These are phyloP conservation scores for Caenorhabditis sp. DNA, from an alignment of 2,888 invertebrate species.

Conservation along the genomic window DNA sequence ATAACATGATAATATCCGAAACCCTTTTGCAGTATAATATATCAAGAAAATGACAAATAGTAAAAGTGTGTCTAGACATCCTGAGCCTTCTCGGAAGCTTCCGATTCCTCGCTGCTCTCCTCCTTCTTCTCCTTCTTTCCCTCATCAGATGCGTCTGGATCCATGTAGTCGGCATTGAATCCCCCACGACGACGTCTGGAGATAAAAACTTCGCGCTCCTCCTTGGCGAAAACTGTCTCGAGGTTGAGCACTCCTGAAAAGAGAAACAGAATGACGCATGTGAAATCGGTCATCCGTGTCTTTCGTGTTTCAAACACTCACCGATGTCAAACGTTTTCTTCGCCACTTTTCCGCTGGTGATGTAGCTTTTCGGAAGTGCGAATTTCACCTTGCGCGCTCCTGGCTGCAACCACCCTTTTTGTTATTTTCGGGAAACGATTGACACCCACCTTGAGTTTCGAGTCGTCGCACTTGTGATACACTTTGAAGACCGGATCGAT, in stretches of 20 bases:
- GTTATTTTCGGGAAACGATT: conserved; percentile 2
- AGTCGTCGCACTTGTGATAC: conserved; percentile 77
- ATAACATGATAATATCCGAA: conserved; percentile 23
- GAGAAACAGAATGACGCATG: conserved; percentile 29
- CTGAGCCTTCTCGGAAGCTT: background rate
- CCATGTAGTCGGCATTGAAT: conserved; percentile 69
- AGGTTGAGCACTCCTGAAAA: conserved; percentile 68
- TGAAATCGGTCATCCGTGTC: conserved; percentile 29
- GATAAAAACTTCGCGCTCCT: conserved; percentile 66
- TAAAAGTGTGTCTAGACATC: conserved; percentile 3
- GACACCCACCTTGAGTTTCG: conserved; percentile 67
- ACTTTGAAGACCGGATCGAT: conserved; percentile 78
- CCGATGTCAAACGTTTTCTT: conserved; percentile 75
- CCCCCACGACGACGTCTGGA: conserved; percentile 66
- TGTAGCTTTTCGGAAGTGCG: conserved; percentile 73
- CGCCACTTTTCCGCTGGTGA: conserved; percentile 73
- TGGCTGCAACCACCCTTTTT: conserved; percentile 66
- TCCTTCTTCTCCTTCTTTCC: conserved; percentile 13
- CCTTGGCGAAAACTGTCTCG: conserved; percentile 69
- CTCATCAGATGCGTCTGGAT: conserved; percentile 51
- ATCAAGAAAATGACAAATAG: conserved; percentile 29
- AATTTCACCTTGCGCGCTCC: conserved; percentile 73
- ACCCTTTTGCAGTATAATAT: conserved; percentile 33
- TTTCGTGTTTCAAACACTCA: conserved; percentile 19
- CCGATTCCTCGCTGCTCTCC: background rate